Base-by-base conservation (phyloP, 92 coral and sea anemone genomes). In the Nematostella vectensis region DNA sequence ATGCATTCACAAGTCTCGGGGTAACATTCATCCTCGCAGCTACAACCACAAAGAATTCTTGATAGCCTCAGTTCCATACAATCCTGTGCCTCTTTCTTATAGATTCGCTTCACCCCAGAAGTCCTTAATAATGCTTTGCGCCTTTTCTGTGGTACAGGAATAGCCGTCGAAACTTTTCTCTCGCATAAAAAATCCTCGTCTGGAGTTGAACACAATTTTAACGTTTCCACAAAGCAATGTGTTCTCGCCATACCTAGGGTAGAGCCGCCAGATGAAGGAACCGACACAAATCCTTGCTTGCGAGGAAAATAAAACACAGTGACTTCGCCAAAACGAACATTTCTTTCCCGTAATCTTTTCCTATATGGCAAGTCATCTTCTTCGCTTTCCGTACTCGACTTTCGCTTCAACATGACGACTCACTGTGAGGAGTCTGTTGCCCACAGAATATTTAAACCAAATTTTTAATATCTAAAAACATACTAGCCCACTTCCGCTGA, bases 1-100 rank as follows among this genome's bases (percentile, higher is more conserved):
- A 76, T 76, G 66, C 98, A 91, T 60, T 80, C 83, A 50, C 98
- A 91, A 22, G 96, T 86, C 57, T 81, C 72, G 29, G 98, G 93
- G 23, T 74, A 88, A 61, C 98, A 91, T 16, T 61, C 55, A 48
- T 91, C 96, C 0, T 96, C 98, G 54, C 98, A 91, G 30, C 64
- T 58, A 70, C 98, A 91, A 44, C 98, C 98, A 48, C 98, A 91
- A 25, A 86, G 78, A 22, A 91, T 65, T 45, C 98, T 82, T 8
- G 96, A 87, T 8, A 86, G 72, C 27, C 98, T 71, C 12, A 91
- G 69, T 57, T 86, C 79, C 61, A 79, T 81, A 51, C 96, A 88
- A 26, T 78, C 87, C 44, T 72, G 74, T 59, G 81, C 84, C 47
- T 91, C 98, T 40, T 65, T 69, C 62, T 78, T 91, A 23, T 78